Evolutionary conservation across 2,113 vertebrate species (phyloP).

Genomic region (Anhinga anhinga): DNA sequence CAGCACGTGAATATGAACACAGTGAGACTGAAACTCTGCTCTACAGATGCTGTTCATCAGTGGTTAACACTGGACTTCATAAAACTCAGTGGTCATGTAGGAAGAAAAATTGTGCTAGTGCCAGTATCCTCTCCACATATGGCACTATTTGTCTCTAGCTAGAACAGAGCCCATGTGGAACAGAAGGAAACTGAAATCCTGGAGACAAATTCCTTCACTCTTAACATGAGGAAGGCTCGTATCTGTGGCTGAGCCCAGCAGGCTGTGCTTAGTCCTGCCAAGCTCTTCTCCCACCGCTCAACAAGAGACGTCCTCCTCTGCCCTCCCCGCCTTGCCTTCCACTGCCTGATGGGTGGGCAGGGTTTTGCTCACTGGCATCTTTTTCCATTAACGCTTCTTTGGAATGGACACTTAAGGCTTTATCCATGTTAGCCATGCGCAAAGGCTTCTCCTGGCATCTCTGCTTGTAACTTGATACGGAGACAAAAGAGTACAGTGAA

Average conservation of each 20-base stretch:
- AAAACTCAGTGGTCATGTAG: neutral
- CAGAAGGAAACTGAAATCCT: neutral
- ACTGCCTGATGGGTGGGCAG: neutral
- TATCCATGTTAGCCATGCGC: neutral
- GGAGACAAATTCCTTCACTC: neutral
- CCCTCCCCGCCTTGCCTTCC: fast-evolving
- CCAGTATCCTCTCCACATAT: neutral
- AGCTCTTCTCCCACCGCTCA: neutral
- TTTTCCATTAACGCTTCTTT: neutral
- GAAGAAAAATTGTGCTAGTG: neutral
- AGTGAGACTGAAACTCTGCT: neutral
- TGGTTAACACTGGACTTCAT: neutral
- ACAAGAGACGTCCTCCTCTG: neutral
- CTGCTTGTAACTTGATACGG: neutral
- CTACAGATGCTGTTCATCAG: neutral
- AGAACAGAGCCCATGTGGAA: neutral
- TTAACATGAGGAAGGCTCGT: neutral
- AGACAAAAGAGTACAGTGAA: neutral
- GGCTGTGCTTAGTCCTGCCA: neutral
- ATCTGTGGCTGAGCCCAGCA: neutral
- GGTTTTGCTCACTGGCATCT: neutral
- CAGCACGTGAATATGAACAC: neutral
- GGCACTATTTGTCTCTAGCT: neutral
- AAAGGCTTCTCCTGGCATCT: neutral
- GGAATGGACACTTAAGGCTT: neutral